Evolutionary conservation across 2,888 invertebrate genomes (phyloP).

Genomic region (Microplitis deprimator): DNA sequence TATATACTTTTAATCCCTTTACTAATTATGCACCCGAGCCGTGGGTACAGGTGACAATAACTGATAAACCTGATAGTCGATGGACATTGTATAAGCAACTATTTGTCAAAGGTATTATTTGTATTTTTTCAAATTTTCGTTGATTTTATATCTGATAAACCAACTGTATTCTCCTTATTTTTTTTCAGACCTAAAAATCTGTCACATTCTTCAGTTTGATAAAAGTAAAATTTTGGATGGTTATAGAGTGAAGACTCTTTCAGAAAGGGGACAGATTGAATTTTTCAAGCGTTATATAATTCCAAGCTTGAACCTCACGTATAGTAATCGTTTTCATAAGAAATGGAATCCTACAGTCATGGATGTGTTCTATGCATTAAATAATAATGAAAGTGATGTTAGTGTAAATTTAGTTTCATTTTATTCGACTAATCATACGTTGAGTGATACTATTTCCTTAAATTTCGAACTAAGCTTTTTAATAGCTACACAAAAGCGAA

Average conservation of each 20-base stretch:
- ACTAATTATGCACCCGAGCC: slow-evolving; percentile 12
- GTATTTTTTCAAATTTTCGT: neutral
- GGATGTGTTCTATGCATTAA: too few relatives aligned
- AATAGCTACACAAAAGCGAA: neutral
- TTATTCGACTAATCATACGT: neutral
- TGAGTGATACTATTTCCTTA: neutral
- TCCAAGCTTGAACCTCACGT: neutral
- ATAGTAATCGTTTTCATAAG: neutral
- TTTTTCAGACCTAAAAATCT: neutral
- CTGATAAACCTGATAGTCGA: neutral
- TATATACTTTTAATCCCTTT: slow-evolving; percentile 3
- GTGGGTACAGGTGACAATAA: neutral
- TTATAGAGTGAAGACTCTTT: neutral
- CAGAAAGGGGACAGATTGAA: neutral
- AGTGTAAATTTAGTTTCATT: neutral
- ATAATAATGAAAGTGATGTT: neutral
- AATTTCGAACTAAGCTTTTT: neutral
- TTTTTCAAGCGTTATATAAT: neutral
- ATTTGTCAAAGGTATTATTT: neutral
- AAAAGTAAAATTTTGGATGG: slow-evolving; percentile 8
- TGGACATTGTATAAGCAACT: slow-evolving; percentile 8
- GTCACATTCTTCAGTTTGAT: neutral
- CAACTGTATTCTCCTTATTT: neutral
- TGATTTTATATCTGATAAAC: neutral
- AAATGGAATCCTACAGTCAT: neutral